Evolutionary conservation across 2,113 vertebrate genomes (phyloP).

Genomic region (Brachypodius melanocephalos): DNA sequence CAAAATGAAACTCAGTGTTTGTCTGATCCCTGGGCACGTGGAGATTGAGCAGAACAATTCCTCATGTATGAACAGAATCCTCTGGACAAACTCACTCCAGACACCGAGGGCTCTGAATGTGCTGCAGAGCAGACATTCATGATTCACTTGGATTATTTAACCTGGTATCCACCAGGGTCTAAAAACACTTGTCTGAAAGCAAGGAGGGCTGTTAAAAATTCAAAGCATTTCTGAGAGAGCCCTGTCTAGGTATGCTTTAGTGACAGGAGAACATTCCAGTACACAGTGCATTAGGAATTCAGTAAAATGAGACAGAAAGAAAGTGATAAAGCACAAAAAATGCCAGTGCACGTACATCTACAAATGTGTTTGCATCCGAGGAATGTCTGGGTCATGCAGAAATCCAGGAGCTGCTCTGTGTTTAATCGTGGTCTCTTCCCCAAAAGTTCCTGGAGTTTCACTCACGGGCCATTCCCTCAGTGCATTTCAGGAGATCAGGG

Average conservation of each 20-base stretch:
- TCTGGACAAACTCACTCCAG: constrained; percentile 50
- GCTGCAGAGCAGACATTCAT: constrained; percentile 11
- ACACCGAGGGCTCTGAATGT: constrained; percentile 23
- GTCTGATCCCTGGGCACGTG: not conserved
- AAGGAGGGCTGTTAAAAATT: constrained; percentile 16
- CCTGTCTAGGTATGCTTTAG: not conserved
- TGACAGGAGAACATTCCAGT: not conserved
- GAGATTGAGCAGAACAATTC: constrained; percentile 70
- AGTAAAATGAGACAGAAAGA: not conserved
- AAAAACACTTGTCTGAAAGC: not conserved
- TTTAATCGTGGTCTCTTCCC: not conserved
- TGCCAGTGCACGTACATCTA: rapidly evolving
- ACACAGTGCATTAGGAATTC: not conserved
- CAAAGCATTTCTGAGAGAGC: not conserved
- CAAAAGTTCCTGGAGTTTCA: not conserved
- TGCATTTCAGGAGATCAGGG: not conserved
- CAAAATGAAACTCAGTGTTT: constrained; percentile 2
- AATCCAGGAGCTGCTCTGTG: not conserved
- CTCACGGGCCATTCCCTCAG: not conserved
- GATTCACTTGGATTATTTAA: constrained; percentile 51
- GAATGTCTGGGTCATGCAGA: not conserved
- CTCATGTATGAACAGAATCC: constrained; percentile 49
- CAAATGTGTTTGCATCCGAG: not conserved
- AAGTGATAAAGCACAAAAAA: not conserved
- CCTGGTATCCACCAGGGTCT: constrained; percentile 5